A percentile compares a stretch with the other conserved stretches of the same genome.
These are phyloP conservation scores for Rhynchotus rufescens DNA, from an alignment of 2,797 vertebrate genomes.

Conservation along the genomic window DNA sequence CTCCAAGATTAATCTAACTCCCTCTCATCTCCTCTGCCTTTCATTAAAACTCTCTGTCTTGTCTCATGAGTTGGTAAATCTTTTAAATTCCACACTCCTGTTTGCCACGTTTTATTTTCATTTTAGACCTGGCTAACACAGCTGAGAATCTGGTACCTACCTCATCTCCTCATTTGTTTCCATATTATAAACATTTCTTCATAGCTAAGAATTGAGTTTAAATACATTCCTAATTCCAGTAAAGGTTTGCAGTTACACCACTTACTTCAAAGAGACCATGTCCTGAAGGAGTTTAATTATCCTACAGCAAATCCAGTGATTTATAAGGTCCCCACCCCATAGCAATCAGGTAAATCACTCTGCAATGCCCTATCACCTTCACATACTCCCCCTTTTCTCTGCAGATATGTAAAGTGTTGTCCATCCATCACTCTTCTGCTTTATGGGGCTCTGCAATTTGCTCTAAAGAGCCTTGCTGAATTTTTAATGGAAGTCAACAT, in stretches of 20 bases:
- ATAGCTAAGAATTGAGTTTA: neutral
- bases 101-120: neutral
- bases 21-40: slow-evolving; percentile 26
- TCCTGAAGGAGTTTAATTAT: slow-evolving; percentile 40
- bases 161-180: neutral
- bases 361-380: slow-evolving; percentile 11
- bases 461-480: slow-evolving; percentile 12
- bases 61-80: slow-evolving; percentile 42
- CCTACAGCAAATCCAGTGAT: neutral
- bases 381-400: slow-evolving; percentile 17
- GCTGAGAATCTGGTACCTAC: neutral
- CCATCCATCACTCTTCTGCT: slow-evolving; percentile 3
- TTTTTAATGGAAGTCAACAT: slow-evolving; percentile 15
- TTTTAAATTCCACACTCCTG: neutral
- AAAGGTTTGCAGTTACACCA: neutral
- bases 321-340: neutral
- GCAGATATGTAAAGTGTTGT: neutral
- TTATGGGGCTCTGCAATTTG: neutral
- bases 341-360: slow-evolving; percentile 44
- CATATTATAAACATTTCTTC: slow-evolving; percentile 11
- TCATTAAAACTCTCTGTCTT: slow-evolving; percentile 50
- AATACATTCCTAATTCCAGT: slow-evolving; percentile 2
- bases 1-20: slow-evolving; percentile 39
- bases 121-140: neutral
- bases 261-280: neutral